These are phyloP conservation scores for Ceratotherium simum DNA, from an alignment of 2,113 vertebrate genomes.

Conservation along the genomic window DNA sequence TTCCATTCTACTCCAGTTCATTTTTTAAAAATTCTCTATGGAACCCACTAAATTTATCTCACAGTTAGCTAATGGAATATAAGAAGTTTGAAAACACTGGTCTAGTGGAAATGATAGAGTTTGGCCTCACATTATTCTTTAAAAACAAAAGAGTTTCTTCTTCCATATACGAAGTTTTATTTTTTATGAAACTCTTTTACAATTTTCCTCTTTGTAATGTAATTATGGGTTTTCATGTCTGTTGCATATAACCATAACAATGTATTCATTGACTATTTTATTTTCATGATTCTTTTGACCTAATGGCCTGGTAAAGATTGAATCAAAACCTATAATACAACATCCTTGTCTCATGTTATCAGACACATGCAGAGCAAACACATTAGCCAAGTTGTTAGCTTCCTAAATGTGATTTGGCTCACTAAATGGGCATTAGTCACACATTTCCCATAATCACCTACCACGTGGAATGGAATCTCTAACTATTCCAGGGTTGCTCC, in stretches of 20 bases:
- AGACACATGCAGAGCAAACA: conserved; percentile 14
- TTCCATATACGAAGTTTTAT: background rate
- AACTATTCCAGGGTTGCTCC: background rate
- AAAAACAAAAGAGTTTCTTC: background rate
- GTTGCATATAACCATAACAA: background rate
- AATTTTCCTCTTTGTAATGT: background rate
- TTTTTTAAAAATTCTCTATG: background rate
- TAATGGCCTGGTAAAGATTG: background rate
- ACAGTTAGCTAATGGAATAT: background rate
- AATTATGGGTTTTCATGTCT: background rate
- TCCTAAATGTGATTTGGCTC: conserved; percentile 38
- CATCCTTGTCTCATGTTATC: conserved; percentile 28
- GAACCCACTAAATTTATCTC: background rate
- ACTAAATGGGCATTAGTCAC: conserved; percentile 35
- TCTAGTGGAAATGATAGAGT: background rate
- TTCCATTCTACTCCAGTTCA: background rate
- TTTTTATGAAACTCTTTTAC: background rate
- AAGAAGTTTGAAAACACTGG: background rate
- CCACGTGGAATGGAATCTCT: background rate
- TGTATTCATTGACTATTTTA: background rate
- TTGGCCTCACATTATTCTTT: background rate
- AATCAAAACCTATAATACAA: background rate
- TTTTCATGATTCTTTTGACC: conserved; percentile 36
- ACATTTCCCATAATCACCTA: background rate
- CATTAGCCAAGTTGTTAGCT: conserved; percentile 11